Conservation (phyloP, 2,113 vertebrate species). For the Calonectris borealis region DNA sequence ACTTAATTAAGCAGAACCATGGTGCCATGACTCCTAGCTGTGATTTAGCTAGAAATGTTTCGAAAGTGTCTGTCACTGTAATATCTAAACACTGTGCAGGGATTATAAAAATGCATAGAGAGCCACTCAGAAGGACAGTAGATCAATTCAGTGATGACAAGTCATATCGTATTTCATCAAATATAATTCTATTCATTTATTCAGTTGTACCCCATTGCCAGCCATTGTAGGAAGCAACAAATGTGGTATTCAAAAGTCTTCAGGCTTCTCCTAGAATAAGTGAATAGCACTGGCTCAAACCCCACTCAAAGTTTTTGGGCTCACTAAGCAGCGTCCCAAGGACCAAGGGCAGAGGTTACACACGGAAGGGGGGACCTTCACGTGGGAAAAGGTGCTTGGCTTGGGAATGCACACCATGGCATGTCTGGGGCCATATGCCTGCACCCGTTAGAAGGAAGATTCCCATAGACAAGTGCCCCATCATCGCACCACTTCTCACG, state of each 20-base stretch:
- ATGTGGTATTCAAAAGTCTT: not conserved
- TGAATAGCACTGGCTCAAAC: not conserved
- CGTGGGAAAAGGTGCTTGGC: not conserved
- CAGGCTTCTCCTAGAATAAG: not conserved
- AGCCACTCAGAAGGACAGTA: not conserved
- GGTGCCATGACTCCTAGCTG: not conserved
- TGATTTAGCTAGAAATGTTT: constrained; percentile 42
- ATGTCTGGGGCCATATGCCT: not conserved
- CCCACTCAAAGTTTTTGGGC: not conserved
- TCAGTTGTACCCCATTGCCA: not conserved
- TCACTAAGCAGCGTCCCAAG: not conserved
- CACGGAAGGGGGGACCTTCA: not conserved
- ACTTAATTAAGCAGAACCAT: not conserved
- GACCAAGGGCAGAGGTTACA: not conserved
- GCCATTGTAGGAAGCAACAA: constrained; percentile 5
- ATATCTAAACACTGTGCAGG: constrained; percentile 1
- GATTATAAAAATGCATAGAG: constrained; percentile 21
- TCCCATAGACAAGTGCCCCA: not conserved
- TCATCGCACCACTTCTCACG: rapidly evolving
- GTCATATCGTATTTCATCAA: constrained; percentile 52
- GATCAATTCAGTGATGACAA: constrained; percentile 46
- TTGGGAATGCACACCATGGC: not conserved
- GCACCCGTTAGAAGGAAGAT: not conserved
- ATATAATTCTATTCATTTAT: constrained; percentile 24
- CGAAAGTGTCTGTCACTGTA: not conserved